These are phyloP conservation scores for Novumbra hubbsi DNA, from an alignment of 2,797 vertebrate genomes.

Conservation along the genomic window DNA sequence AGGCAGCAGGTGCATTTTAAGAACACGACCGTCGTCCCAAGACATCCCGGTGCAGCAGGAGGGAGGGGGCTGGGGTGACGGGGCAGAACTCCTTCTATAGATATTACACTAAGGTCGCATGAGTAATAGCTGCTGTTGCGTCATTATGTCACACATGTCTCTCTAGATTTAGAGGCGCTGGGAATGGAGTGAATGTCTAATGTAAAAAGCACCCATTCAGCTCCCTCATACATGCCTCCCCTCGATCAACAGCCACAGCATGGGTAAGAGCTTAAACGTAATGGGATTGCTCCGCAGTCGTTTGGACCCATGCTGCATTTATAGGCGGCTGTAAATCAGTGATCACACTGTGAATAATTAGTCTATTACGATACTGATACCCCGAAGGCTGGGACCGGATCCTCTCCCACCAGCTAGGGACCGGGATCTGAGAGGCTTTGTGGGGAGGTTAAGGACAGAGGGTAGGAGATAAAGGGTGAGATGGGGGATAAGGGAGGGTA, in stretches of 20 bases:
- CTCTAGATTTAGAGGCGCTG: not conserved
- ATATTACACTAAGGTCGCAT: not conserved
- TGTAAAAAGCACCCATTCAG: conserved; percentile 1
- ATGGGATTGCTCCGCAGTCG: conserved; percentile 34
- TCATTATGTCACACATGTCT: not conserved
- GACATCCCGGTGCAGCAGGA: not conserved
- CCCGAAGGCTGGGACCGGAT: not conserved
- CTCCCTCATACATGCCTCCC: not conserved
- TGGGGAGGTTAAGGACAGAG: not conserved
- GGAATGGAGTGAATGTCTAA: not conserved
- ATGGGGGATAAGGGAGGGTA: not conserved
- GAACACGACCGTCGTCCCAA: not conserved
- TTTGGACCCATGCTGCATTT: conserved; percentile 36
- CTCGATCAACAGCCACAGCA: conserved; percentile 21
- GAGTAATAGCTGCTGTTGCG: not conserved
- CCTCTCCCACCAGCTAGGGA: conserved; percentile 9
- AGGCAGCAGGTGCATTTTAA: not conserved
- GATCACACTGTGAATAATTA: conserved; percentile 34
- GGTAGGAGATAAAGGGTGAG: not conserved
- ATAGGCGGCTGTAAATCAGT: conserved; percentile 31
- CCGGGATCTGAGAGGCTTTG: not conserved
- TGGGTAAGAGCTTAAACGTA: conserved; percentile 38
- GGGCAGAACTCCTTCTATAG: not conserved
- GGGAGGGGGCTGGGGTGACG: not conserved
- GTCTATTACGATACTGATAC: conserved; percentile 32